Base-by-base conservation (phyloP, 2,113 vertebrate species). In the Brachionichthys hirsutus region DNA sequence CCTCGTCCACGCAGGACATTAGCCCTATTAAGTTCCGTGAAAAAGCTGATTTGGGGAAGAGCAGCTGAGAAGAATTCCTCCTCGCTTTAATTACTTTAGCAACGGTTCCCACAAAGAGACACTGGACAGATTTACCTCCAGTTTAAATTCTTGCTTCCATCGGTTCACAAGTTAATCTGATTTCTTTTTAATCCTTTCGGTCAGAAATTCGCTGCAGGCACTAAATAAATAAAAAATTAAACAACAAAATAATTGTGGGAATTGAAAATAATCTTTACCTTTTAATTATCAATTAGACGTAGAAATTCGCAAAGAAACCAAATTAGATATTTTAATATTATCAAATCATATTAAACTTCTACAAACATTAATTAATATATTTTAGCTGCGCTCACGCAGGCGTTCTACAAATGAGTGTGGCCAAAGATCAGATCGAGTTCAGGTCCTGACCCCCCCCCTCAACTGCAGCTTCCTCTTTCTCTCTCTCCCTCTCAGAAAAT, bases 11-110 rank as follows among this genome's bases (percentile, higher is more conserved):
- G 91, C 90, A 91, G 93, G 93, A 94, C 93, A 92, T 91, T 90
- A 92, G 90, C 89, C 89, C 90, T 90, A 89, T 93, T 94, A 94
- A 89, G 89, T 80, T 86, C 88, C 87, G 87, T 89, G 89, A 88
- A 74, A 92, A 95, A 94, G 92, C 92, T 90, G 93, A 89, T 94
- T 94, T 94, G 89, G 92, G 91, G 92, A 92, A 91, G 80, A 92
- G 90, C 91, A 90, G 92, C 91, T 91, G 92, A 93, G 94, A 93
- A 91, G 91, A 94, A 94, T 94, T 94, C 91, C 92, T 93, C 92
- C 93, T 93, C 93, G 91, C 92, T 94, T 95, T 96, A 95, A 95
- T 95, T 95, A 93, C 93, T 94, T 95, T 94, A 94, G 93, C 93
- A 93, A 93, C 90, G 93, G 88, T 93, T 90, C 87, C 91, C 93